Base-by-base conservation (phyloP, 2,888 invertebrate genomes). In the Cosmorhoe ocellata region DNA sequence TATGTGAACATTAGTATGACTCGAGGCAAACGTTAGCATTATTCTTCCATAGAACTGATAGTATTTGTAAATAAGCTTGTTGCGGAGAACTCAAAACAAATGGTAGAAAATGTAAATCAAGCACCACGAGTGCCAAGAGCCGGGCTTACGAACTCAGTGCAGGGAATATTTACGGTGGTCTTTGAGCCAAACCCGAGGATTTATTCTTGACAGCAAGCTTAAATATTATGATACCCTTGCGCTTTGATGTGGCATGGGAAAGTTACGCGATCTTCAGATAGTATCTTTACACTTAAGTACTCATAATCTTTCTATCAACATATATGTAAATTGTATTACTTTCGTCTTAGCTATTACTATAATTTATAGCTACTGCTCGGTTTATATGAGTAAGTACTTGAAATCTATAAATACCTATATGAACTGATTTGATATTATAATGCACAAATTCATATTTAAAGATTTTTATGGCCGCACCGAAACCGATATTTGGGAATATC, bases 81-180 rank as follows among this genome's bases (percentile, higher is more conserved):
- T 47, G 56, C 45, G 39, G 51, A 49, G 50, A 49, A 42, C 34
- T 51, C 48, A 44, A 48, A 51, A 56, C 51, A 44, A 58, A 56
- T 54, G 50, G 54, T 39, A 28, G 40, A 49, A 43, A 56, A 59
- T 62, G 59, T 62, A 59, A 58, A 62, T 58, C 58, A 56, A 59
- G 52, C 54, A 43, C 38, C 49, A 44, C 49, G 13, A 48, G 56
- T 62, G 62, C 62, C 62, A 59, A 62, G 54, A 55, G 24, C 49
- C 59, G 58, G 54, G 58, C 59, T 59, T 59, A 56, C 52, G 59
- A 57, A 57, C 59, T 56, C 56, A 34, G 52, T 50, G 51, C 48
- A 34, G 26, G 40, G 46, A 54, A 58, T 59, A 61, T 62, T 59
- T 62, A 62, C 58, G 54, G 54, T 52, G 50, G 45, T 61, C 51